phyloP scores from a whole-genome alignment of 2,888 invertebrate species.

The Drosophila colorata region DNA sequence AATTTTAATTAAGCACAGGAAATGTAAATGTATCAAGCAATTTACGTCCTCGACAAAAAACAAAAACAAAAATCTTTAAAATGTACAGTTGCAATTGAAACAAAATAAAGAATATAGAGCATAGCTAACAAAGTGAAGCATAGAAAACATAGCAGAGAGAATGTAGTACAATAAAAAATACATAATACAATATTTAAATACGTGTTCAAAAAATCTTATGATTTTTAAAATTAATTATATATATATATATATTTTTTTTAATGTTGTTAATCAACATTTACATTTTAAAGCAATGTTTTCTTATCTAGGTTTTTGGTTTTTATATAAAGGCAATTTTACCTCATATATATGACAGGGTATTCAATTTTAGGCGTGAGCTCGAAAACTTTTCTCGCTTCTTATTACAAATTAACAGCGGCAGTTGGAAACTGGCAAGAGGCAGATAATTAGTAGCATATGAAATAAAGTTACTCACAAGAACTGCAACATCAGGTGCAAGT shows the following conservation, averaged over 20 bases:
- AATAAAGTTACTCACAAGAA: conserved; percentile 36
- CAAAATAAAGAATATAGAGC: neutral
- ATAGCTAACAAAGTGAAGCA: neutral
- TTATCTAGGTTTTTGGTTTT: too few relatives aligned
- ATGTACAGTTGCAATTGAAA: conserved; percentile 15
- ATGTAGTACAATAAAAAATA: too few relatives aligned
- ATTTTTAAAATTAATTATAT: too few relatives aligned
- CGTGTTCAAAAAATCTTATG: too few relatives aligned
- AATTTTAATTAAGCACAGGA: conserved; percentile 61
- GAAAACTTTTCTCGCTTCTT: neutral
- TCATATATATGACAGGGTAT: neutral
- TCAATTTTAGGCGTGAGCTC: neutral
- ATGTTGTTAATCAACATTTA: too few relatives aligned
- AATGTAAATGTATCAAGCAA: conserved; percentile 57
- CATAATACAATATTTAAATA: neutral
- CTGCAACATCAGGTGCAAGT: conserved; percentile 16
- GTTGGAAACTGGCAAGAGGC: conserved; percentile 14
- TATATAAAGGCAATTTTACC: too few relatives aligned
- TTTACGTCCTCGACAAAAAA: conserved; percentile 39
- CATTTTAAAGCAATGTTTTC: too few relatives aligned
- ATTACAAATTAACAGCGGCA: conserved; percentile 2
- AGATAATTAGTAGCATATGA: conserved; percentile 57
- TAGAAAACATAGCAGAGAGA: too few relatives aligned
- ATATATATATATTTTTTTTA: too few relatives aligned
- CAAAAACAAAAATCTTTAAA: neutral